A percentile compares a stretch with the other conserved stretches of the same genome.
Evolutionary conservation across 2,113 vertebrate species (phyloP).

Genomic region (Naja naja): DNA sequence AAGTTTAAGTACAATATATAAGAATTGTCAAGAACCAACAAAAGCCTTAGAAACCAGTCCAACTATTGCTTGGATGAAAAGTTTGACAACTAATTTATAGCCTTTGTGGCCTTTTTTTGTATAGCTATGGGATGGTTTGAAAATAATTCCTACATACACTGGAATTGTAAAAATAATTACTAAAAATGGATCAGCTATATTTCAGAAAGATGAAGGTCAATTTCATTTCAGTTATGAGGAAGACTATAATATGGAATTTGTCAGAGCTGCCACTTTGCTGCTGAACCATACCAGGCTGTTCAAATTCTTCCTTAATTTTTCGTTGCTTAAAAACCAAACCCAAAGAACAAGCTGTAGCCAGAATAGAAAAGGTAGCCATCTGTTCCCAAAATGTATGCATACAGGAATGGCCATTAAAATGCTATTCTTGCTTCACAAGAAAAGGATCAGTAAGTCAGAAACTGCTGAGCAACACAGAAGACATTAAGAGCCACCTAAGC

Average conservation of each 20-base stretch:
- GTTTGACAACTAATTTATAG: slow-evolving; percentile 40
- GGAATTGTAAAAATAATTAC: neutral
- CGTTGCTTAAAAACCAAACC: neutral
- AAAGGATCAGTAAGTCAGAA: neutral
- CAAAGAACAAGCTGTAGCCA: neutral
- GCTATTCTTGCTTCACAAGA: neutral
- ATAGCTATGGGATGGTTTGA: neutral
- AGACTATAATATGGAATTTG: neutral
- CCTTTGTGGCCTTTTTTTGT: neutral
- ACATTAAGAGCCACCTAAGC: neutral
- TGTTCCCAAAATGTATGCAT: neutral
- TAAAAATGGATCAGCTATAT: neutral
- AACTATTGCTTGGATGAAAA: slow-evolving; percentile 43
- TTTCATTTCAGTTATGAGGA: neutral
- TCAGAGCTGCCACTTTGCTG: neutral
- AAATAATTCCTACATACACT: neutral
- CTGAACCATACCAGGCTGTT: neutral
- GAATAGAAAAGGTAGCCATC: neutral
- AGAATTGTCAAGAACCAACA: slow-evolving; percentile 45
- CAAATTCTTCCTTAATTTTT: neutral
- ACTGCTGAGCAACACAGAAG: neutral
- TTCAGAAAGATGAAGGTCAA: neutral
- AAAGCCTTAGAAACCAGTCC: slow-evolving; percentile 45
- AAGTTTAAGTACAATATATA: slow-evolving; percentile 51
- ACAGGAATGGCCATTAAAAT: neutral